phyloP scores from a whole-genome alignment of 2,888 invertebrate species.

The Kryphioiulus occultus region DNA sequence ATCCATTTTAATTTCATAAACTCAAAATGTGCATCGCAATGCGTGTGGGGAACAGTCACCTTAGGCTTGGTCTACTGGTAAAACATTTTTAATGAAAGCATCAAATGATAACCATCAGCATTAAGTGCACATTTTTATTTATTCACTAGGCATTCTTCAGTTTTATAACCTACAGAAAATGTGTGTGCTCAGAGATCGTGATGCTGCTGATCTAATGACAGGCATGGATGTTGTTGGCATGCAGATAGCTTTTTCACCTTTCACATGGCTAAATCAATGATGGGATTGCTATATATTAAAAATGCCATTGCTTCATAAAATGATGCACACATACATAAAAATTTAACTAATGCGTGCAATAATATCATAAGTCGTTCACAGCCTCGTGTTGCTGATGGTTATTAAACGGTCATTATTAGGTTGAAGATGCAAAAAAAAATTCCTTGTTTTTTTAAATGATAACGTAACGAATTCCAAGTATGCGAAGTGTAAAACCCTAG shows the following conservation, averaged over 20 bases:
- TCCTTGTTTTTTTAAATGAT: no score
- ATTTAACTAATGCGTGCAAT: background rate
- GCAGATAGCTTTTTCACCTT: background rate
- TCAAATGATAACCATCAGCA: background rate
- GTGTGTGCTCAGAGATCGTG: background rate
- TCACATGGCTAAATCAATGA: background rate
- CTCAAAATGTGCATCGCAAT: background rate
- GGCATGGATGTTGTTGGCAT: background rate
- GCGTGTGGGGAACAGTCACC: background rate
- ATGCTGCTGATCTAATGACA: background rate
- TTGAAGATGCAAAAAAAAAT: no score
- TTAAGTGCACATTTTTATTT: background rate
- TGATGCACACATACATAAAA: background rate
- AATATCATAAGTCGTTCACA: no score
- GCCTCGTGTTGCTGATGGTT: no score
- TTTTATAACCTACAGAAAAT: background rate
- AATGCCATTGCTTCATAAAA: background rate
- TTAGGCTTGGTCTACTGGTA: background rate
- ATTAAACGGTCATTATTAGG: no score
- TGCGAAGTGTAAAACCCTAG: background rate
- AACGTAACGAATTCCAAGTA: background rate
- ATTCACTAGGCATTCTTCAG: background rate
- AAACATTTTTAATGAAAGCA: background rate
- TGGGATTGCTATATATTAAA: background rate
- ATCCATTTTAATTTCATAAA: no score